These are phyloP conservation scores for Anseranas semipalmata DNA, from an alignment of 2,113 vertebrate species.

Conservation along the genomic window DNA sequence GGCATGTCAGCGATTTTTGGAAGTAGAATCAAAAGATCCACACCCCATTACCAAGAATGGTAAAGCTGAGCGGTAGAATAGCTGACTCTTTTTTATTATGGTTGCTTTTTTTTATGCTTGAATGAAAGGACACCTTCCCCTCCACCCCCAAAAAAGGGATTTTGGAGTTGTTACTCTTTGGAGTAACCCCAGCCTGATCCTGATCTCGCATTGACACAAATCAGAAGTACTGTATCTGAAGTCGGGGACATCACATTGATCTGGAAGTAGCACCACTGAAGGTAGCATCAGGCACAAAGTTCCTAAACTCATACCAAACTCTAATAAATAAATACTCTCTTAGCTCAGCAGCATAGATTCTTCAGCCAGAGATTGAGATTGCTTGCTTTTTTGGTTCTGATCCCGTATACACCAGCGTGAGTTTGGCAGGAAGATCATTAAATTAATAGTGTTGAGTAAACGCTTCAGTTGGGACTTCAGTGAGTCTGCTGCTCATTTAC, in stretches of 20 bases:
- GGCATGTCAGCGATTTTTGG: neutral
- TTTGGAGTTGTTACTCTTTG: neutral
- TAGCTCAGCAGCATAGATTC: fast-evolving
- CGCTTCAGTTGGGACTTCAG: neutral
- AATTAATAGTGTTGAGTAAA: neutral
- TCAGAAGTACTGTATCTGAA: neutral
- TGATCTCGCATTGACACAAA: fast-evolving
- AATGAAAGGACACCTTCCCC: neutral
- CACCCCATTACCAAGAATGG: neutral
- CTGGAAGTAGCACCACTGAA: neutral
- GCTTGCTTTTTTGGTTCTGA: neutral
- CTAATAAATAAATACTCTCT: neutral
- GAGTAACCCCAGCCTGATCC: neutral
- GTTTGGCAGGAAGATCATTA: neutral
- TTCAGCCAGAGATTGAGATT: neutral
- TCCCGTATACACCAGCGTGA: neutral
- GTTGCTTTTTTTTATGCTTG: too few relatives aligned
- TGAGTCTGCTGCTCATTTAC: neutral
- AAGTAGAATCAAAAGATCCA: neutral
- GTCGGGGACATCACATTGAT: fast-evolving
- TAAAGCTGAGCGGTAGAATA: too few relatives aligned
- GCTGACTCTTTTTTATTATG: neutral
- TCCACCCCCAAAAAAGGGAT: fast-evolving
- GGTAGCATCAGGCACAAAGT: neutral
- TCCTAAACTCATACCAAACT: neutral